These are phyloP conservation scores for Macrosteles quadrilineatus DNA, from an alignment of 1,140 invertebrate genomes.

Conservation along the genomic window DNA sequence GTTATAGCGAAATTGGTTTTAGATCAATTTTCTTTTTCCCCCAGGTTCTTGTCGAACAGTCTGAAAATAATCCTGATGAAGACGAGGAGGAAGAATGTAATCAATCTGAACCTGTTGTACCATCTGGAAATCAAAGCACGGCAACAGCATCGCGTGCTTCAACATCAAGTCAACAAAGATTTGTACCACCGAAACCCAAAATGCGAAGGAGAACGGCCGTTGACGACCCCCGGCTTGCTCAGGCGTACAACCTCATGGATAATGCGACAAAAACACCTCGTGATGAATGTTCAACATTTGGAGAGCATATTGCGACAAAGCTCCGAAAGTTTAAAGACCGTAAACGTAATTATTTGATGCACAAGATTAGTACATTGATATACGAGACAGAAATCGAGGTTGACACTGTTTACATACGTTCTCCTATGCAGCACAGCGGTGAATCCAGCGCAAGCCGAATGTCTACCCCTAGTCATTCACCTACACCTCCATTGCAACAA, in stretches of 20 bases:
- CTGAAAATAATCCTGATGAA: background rate
- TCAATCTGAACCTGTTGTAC: background rate
- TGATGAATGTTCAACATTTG: too few relatives aligned
- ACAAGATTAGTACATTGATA: too few relatives aligned
- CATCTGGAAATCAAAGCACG: background rate
- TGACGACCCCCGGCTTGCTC: background rate
- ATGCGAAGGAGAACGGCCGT: background rate
- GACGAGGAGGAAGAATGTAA: background rate
- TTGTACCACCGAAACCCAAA: background rate
- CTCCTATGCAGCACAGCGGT: too few relatives aligned
- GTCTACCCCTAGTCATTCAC: too few relatives aligned
- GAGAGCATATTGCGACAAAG: background rate
- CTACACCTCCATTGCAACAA: too few relatives aligned
- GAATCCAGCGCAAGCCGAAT: too few relatives aligned
- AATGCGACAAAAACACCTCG: too few relatives aligned
- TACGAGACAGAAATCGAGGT: too few relatives aligned
- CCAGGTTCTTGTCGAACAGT: background rate
- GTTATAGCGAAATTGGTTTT: too few relatives aligned
- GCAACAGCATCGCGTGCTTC: background rate
- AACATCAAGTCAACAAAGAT: background rate
- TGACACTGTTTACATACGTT: too few relatives aligned
- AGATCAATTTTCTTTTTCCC: too few relatives aligned
- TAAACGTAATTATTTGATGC: background rate
- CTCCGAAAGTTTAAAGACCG: background rate
- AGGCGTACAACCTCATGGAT: slow-evolving; percentile 8